These are phyloP conservation scores for Notodonta ziczac DNA, from an alignment of 2,888 invertebrate species.

Conservation along the genomic window DNA sequence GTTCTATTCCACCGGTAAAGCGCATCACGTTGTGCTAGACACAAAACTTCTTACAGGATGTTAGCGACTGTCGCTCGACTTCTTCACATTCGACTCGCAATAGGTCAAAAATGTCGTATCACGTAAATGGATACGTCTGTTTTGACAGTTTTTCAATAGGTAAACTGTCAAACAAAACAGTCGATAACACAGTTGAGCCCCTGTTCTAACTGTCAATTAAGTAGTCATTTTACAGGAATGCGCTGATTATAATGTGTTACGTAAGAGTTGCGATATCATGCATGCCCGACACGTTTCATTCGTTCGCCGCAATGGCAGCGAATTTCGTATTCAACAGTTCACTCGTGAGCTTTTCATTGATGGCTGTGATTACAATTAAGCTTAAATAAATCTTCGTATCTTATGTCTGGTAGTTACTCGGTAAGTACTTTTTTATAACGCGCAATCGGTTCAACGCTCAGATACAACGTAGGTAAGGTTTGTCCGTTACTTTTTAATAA, in stretches of 20 bases:
- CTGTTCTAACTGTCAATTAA: constrained; percentile 19
- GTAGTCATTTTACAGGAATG: constrained; percentile 64
- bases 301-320: constrained; percentile 50
- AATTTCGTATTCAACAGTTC: constrained; percentile 58
- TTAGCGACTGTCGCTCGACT: too few relatives aligned
- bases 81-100: too few relatives aligned
- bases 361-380: constrained; percentile 40
- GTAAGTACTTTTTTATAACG: not conserved
- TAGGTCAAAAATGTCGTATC: too few relatives aligned
- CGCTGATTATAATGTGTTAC: constrained; percentile 61
- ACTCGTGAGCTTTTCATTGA: constrained; percentile 49
- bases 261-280: constrained; percentile 59
- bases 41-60: constrained; percentile 3
- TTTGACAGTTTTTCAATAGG: too few relatives aligned
- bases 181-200: too few relatives aligned
- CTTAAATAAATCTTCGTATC: constrained; percentile 10
- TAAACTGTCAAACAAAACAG: too few relatives aligned
- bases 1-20: not conserved
- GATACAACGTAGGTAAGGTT: constrained; percentile 5
- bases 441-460: not conserved
- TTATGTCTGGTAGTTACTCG: not conserved
- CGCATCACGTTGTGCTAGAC: constrained; percentile 9
- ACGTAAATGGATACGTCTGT: too few relatives aligned
- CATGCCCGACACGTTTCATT: constrained; percentile 60
- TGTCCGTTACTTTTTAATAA: constrained; percentile 32